Base-by-base conservation (phyloP, 2,888 invertebrate species). In the Ischnura elegans region DNA sequence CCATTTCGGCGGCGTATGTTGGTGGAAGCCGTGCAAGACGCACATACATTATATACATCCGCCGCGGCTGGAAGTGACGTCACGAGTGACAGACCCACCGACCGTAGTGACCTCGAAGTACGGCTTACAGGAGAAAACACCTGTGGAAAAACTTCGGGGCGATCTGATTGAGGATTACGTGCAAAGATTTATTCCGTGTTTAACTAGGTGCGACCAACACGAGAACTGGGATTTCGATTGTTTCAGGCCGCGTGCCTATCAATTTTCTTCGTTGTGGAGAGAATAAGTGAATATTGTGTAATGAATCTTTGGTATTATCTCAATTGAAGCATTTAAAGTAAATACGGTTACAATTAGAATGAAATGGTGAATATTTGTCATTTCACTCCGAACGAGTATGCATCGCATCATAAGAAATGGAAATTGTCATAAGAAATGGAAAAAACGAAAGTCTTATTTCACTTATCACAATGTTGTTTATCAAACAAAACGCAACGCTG, bases 21-120 rank as follows among this genome's bases (percentile, higher is more conserved):
- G n/a, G 87, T 55, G 87, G 87, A 36, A 87, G 55, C 36, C 42
- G 87, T 87, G 87, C 42, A 61, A 61, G 66, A 61, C 61, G 47
- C 51, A 36, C 55, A 61, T 90, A 90, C 90, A n/a, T n/a, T n/a
- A n/a, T n/a, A 46, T 19, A 51, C 51, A 46, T 19, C 86, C 86
- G 19, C n/a, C n/a, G 42, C 46, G 86, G 45, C 61, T 90, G 90
- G 90, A 90, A 90, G 90, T 90, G 90, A 90, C 90, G 90, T 90
- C 90, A 90, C 90, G 90, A 90, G 43, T 90, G 43, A 90, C 43
- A 90, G 90, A 43, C 61, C 45, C 61, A 61, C 90, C 61, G 43
- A 61, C 90, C 61, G 61, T n/a, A 43, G 21, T 90, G 90, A 90
- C 90, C 90, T 90, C 90, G 90, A 43, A 61, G 86, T 87, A 51